These are phyloP conservation scores for Spatula clypeata DNA, from an alignment of 2,797 vertebrate species.

Conservation along the genomic window DNA sequence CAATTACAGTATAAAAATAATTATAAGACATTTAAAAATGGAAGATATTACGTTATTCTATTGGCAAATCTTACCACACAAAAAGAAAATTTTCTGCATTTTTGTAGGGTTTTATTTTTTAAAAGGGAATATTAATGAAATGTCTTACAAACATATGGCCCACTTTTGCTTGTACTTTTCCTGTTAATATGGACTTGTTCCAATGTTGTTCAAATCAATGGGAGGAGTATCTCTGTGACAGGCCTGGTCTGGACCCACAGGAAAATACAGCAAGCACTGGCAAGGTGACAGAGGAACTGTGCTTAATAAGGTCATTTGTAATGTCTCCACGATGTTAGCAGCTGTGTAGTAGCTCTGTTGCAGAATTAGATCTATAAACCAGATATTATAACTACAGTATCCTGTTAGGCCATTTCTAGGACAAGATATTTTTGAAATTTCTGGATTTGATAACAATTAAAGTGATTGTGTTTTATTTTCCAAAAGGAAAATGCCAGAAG, in stretches of 20 bases:
- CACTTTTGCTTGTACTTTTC: not conserved
- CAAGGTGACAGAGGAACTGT: slow-evolving; percentile 13
- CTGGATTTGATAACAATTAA: not conserved
- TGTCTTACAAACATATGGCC: not conserved
- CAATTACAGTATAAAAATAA: not conserved
- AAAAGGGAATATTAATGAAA: slow-evolving; percentile 41
- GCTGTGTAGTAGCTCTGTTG: slow-evolving; percentile 19
- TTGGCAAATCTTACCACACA: not conserved
- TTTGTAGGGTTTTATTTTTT: not conserved
- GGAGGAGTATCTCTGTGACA: not conserved
- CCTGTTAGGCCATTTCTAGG: not conserved
- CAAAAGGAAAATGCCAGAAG: not conserved
- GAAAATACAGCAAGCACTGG: slow-evolving; percentile 33
- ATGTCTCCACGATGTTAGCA: slow-evolving; percentile 2
- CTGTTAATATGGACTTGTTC: not conserved
- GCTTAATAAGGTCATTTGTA: slow-evolving; percentile 21
- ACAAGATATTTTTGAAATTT: not conserved
- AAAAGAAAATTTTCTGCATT: slow-evolving; percentile 7
- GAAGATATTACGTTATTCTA: not conserved
- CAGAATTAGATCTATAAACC: slow-evolving; percentile 15
- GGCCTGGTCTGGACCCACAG: not conserved
- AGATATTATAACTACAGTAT: not conserved
- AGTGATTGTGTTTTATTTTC: not conserved
- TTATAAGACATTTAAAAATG: not conserved
- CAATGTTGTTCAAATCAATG: not conserved